Evolutionary conservation across 2,888 invertebrate species (phyloP), one percentile per base, ranked within the genome.

Genomic region (Lochmaea crataegi): DNA sequence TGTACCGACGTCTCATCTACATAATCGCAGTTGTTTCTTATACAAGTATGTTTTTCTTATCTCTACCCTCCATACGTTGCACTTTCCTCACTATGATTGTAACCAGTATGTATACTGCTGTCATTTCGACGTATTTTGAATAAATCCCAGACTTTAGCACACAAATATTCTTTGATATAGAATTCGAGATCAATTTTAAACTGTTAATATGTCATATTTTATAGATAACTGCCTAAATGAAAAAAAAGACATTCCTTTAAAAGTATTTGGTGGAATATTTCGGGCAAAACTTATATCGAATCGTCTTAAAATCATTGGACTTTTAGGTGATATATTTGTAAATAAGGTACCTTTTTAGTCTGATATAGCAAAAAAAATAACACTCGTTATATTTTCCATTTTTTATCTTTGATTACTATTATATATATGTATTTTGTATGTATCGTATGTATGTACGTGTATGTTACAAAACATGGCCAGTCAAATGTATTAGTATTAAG

Each of bases 271-370:
- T 60, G 41, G 32, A 60, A 10, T 32, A 61, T 38, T 60, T 14
- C 14, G n/a, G 58, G 32, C n/a, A 11, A 22, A 38, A 7, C 26
- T 6, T 64, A 41, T 48, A 56, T 38, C 22, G 12, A 45, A 38
- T 71, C 60, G n/a, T 57, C 42, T 73, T 73, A 63, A 67, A 67
- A 81, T 56, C 48, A 63, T 14, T 69, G 82, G 79, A 83, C 81
- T 81, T 82, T 82, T 83, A 83, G 80, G 82, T 79, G 79, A 83
- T 70, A 80, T 78, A 81, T 82, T 82, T 84, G 84, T 84, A 84
- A 76, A 84, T 84, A 84, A 80, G 72, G 71, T 72, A 67, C 58
- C 65, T 64, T 65, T 71, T 76, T 74, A 72, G 71, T 71, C 68
- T 69, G 71, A 73, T 72, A 65, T 57, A 56, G 57, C 57, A 48